Conservation (phyloP, 2,888 invertebrate species). For the Autographa pulchrina region DNA sequence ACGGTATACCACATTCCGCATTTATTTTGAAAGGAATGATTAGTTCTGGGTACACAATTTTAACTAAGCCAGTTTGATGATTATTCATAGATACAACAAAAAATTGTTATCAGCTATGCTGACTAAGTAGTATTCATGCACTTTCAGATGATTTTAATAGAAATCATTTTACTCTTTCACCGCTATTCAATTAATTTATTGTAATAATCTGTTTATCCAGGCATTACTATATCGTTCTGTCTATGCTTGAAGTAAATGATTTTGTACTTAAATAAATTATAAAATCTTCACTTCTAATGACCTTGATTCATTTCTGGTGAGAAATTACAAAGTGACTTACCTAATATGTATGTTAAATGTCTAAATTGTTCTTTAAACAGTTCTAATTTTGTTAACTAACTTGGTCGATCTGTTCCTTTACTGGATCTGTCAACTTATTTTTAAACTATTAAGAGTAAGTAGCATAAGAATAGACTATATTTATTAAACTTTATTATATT, state of each 20-base stretch:
- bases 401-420: not conserved
- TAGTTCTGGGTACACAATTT: not conserved
- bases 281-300: not conserved
- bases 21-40: not conserved
- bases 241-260: not conserved
- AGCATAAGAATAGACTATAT: too few relatives aligned
- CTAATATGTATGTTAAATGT: not conserved
- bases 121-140: slow-evolving; percentile 29
- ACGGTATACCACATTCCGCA: slow-evolving; percentile 1
- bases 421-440: too few relatives aligned
- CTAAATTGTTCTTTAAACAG: not conserved
- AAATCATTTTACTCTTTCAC: not conserved
- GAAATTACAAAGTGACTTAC: not conserved
- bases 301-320: not conserved
- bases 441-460: too few relatives aligned
- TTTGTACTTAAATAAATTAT: not conserved
- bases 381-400: not conserved
- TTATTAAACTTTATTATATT: too few relatives aligned
- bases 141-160: not conserved
- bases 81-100: not conserved
- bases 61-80: not conserved
- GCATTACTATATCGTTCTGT: not conserved
- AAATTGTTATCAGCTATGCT: slow-evolving; percentile 31
- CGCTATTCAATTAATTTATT: not conserved
- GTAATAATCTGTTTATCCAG: not conserved